Base-by-base conservation (phyloP, 2,113 vertebrate species). In the Trematocara marginatum region DNA sequence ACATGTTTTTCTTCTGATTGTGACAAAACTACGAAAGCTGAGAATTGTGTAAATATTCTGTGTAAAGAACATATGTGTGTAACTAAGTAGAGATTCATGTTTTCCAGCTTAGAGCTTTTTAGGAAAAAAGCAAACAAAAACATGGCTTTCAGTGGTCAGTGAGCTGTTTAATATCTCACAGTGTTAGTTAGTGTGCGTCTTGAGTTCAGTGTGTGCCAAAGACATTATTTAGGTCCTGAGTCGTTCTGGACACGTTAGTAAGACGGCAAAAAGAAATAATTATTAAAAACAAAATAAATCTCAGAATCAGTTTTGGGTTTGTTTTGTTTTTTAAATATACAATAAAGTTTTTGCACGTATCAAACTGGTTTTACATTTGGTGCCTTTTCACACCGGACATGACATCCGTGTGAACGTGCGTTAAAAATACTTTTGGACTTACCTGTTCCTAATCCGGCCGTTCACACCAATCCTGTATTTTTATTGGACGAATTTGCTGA, bases 401-500 rank as follows among this genome's bases (percentile, higher is more conserved):
- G 2, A 61, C 5, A 4, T 61, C 29, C 29, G 5, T 34, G 57
- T 18, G 29, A 34, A 61, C 15, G 57, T 59, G 29, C 15, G 1
- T 61, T 61, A 4, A 10, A 16, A 61, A 61, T 61, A 61, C 16
- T 35, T 61, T 35, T 11, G 16, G 57, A 35, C 57, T 53, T 34
- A 34, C 31, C 9, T 6, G 0, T 35, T 35, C 0, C 31, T 35
- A 2, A 35, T 1, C 31, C 31, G 6, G 5, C 16, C 31, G 1
- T 0, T 61, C 2, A 61, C 31, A 61, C 31, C 16, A 35, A 3
- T 35, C 1, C 5, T 18, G 15, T n/a, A 0, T 35, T 59, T 59
- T 59, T 59, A 61, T 4, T 61, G 5, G 31, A 61, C 1, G 29
- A 61, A 61, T 61, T 35, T 61, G 9, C 16, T 6, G 16, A 34